Base-by-base conservation (phyloP, 2,888 invertebrate genomes). In the Formica aserva region DNA sequence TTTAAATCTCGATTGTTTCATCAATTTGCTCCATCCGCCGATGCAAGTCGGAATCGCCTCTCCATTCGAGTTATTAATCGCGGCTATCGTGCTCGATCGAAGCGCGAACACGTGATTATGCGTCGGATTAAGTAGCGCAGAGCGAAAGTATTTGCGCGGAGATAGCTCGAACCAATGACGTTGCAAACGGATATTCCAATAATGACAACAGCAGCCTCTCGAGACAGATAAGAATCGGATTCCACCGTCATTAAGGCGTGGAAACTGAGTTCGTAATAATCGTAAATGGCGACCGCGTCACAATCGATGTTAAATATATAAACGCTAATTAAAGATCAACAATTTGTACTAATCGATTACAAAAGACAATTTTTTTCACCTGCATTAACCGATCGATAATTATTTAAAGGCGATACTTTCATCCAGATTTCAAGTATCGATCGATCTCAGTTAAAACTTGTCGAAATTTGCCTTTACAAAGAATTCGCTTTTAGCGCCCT, bases 221-320 rank as follows among this genome's bases (percentile, higher is more conserved):
- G 85, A 80, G 87, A 84, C 89, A 38, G 89, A 89, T 89, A 89
- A 89, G 85, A 84, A 67, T 67, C 38, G 71, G 71, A 87, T 86
- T 84, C 85, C 82, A 18, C 52, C 29, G 48, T 32, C 52, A 63
- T 62, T 78, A 67, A 78, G 81, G 48, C 72, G 82, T 80, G 76
- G 67, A 83, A 86, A 88, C 80, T 80, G 60, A 41, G 45, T 78
- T 63, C 41, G 72, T 26, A 29, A 84, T 78, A 69, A 83, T 88
- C 82, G 84, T 5, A 55, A 82, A 84, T 72, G 66, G 57, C 71
- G 66, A 15, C 26, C 60, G 29, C 29, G 8, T 38, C 38, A 38
- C 32, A 69, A 32, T 69, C 32, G 29, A 71, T 2, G n/a, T 9
- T 29, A 55, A 77, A 77, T 1, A 67, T 1, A 26, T 62, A 41